Conservation (phyloP, 2,888 invertebrate species). For the Malthinus flaveolus region DNA sequence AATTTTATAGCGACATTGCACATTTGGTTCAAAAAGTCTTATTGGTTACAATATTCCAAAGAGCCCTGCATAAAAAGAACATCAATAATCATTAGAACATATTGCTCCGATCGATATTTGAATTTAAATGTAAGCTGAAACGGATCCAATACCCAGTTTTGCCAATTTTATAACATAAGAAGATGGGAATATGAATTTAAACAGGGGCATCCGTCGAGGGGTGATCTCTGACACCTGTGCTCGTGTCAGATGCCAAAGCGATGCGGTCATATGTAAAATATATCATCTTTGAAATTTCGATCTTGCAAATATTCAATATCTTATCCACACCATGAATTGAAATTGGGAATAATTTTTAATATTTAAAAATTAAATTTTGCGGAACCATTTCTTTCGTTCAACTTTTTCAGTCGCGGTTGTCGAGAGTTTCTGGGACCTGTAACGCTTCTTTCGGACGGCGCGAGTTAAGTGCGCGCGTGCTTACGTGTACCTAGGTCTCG, state of each 20-base stretch:
- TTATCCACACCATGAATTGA: conserved; percentile 13
- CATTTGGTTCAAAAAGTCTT: conserved; percentile 1
- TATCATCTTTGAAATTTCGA: conserved; percentile 25
- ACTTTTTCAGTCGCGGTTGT: too few species aligned
- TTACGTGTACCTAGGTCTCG: too few species aligned
- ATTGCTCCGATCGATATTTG: conserved; percentile 22
- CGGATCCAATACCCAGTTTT: conserved; percentile 31
- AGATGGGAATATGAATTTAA: conserved; percentile 42
- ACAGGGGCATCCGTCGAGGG: conserved; percentile 35
- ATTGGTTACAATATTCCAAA: conserved; percentile 7
- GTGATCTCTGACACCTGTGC: conserved; percentile 39
- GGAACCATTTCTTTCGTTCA: too few species aligned
- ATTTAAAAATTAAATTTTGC: too few species aligned
- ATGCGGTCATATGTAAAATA: conserved; percentile 36
- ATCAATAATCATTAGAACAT: conserved; percentile 3
- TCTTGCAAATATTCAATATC: conserved; percentile 21
- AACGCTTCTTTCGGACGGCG: too few species aligned
- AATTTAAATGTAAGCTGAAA: conserved; percentile 22
- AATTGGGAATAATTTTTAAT: conserved; percentile 7
- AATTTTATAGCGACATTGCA: neutral
- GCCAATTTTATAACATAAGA: conserved; percentile 32
- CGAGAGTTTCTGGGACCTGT: too few species aligned
- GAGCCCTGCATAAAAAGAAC: conserved; percentile 4
- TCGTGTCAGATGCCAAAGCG: conserved; percentile 37
- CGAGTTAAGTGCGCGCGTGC: too few species aligned